These are phyloP conservation scores for Bimastos eiseni DNA, from an alignment of 2,888 invertebrate species.

Conservation along the genomic window DNA sequence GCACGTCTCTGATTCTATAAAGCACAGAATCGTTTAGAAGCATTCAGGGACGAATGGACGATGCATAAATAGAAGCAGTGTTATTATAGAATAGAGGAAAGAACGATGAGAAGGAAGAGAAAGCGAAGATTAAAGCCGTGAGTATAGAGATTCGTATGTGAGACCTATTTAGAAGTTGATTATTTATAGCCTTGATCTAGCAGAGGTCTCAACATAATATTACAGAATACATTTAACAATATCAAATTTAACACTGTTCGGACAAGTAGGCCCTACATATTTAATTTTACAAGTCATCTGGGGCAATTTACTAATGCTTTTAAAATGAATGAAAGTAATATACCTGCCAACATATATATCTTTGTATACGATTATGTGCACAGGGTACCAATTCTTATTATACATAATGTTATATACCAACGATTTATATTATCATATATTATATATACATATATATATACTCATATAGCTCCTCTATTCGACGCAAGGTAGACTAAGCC, in stretches of 20 bases:
- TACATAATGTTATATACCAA: too few species aligned
- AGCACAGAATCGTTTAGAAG: neutral
- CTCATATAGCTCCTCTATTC: too few species aligned
- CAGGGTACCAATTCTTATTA: too few species aligned
- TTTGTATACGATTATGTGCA: too few species aligned
- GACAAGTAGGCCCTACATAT: neutral
- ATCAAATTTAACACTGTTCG: neutral
- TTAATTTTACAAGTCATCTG: too few species aligned
- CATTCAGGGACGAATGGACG: neutral
- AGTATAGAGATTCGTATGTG: neutral
- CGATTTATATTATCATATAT: too few species aligned
- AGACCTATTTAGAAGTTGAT: neutral
- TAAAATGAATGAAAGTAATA: neutral
- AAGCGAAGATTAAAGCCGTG: neutral
- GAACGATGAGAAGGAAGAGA: neutral
- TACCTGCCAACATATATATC: neutral
- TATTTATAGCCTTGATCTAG: neutral
- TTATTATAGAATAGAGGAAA: neutral
- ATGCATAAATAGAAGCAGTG: neutral
- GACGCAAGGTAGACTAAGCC: neutral
- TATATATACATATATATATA: too few species aligned
- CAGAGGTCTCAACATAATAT: neutral
- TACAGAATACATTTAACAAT: neutral
- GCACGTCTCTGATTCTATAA: neutral
- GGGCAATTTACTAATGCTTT: neutral